Base-by-base conservation (phyloP, 2,888 invertebrate genomes). In the Agriotes lineatus region DNA sequence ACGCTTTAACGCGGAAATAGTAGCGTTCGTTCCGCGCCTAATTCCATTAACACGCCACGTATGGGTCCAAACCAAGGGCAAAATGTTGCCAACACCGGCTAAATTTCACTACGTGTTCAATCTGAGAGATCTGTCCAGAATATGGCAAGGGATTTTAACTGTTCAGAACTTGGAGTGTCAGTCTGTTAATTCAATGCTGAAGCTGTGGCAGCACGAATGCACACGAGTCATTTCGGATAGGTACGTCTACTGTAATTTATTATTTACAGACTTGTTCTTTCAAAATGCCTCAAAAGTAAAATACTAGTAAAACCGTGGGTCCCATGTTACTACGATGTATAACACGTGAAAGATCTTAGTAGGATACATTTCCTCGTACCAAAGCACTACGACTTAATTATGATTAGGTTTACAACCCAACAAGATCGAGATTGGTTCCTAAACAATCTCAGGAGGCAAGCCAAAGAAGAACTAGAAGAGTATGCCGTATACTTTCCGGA, bases 31-130 rank as follows among this genome's bases (percentile, higher is more conserved):
- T 74, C 91, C 92, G 0, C 85, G 86, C 74, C 83, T 96, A n/a
- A 90, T 96, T 10, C 89, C 93, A 0, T 85, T 94, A 2, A 96
- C 96, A 0, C 88, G 96, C 67, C 83, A 90, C n/a, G 85, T 95
- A 68, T 96, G 96, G 96, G 94, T 95, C 82, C 89, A 90, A 79
- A 92, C 94, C 0, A 96, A 96, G 86, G 84, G 87, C 0, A 94
- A 93, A 86, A 93, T 96, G 95, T 83, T 96, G 67, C 96, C 96
- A 1, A 96, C 96, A 0, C 96, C 96, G 12, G 94, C 96, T 0
- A 96, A 96, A 82, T 96, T 96, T 81, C 96, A 96, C 82, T 96
- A 96, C 80, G 91, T 96, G 9, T 96, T 96, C 81, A 96, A 96
- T 85, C 87, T 96, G 74, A 87, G 96, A 76, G 96, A 96, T 86